Percentiles rank a stretch among this genome's conserved stretches.
phyloP scores from a whole-genome alignment of 2,113 vertebrate species.

The Brachypteracias leptosomus region DNA sequence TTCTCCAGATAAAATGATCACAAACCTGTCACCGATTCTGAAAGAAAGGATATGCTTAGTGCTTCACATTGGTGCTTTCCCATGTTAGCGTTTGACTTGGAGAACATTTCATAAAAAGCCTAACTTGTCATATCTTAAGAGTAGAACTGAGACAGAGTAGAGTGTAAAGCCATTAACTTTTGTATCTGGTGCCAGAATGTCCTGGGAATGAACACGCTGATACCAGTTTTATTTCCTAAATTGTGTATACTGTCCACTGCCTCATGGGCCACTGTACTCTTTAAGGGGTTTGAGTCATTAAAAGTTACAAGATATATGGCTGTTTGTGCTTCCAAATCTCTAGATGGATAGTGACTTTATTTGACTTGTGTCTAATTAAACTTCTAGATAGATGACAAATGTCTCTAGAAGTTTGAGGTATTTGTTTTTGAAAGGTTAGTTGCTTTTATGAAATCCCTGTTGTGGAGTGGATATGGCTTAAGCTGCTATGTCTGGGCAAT shows the following conservation, averaged over 20 bases:
- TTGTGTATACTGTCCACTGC: background rate
- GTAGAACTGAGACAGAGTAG: background rate
- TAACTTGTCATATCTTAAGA: background rate
- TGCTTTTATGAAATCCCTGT: background rate
- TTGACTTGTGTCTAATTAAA: constrained; percentile 4
- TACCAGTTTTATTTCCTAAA: background rate
- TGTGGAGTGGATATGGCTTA: background rate
- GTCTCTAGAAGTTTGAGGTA: background rate
- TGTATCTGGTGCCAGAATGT: background rate
- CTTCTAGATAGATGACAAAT: background rate
- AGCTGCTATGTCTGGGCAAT: background rate
- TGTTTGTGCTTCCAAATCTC: background rate
- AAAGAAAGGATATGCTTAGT: background rate
- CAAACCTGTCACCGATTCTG: background rate
- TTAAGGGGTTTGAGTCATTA: background rate
- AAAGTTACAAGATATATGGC: background rate
- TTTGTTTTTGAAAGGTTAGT: background rate
- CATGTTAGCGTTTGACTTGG: background rate
- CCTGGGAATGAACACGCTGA: background rate
- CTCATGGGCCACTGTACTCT: background rate
- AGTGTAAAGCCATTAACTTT: background rate
- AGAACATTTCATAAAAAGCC: constrained; percentile 1
- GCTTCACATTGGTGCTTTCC: background rate
- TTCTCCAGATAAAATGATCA: background rate
- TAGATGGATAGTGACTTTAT: background rate